Evolutionary conservation across 2,113 vertebrate genomes (phyloP).

Genomic region (Cichladusa arquata): DNA sequence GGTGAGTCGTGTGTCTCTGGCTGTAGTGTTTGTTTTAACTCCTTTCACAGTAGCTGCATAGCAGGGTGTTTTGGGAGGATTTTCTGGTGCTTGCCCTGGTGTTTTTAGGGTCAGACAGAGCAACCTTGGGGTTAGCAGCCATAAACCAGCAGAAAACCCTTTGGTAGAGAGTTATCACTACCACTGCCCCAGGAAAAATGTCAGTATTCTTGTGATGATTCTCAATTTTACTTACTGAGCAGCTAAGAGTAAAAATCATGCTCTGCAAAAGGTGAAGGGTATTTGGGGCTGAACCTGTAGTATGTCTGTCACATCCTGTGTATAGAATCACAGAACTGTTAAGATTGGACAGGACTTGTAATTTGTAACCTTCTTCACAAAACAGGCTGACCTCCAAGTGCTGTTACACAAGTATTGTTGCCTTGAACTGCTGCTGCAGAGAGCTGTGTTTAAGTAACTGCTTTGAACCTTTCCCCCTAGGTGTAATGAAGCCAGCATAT

Average conservation of each 20-base stretch:
- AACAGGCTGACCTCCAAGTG: not conserved
- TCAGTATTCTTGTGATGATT: not conserved
- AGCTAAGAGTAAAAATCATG: not conserved
- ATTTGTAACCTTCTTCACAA: not conserved
- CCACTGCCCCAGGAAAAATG: not conserved
- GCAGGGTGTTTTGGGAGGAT: not conserved
- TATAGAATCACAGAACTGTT: not conserved
- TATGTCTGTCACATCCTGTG: not conserved
- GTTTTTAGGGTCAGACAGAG: not conserved
- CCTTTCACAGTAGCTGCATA: not conserved
- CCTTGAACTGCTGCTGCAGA: not conserved
- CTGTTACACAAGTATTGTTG: not conserved
- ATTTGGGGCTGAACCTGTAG: not conserved
- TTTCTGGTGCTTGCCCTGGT: not conserved
- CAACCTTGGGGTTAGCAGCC: not conserved
- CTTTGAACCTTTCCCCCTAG: not conserved
- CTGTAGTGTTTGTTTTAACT: not conserved
- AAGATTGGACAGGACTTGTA: not conserved
- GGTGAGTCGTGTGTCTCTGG: not conserved
- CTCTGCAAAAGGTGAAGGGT: not conserved
- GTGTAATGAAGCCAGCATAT: not conserved
- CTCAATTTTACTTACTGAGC: not conserved
- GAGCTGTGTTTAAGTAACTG: not conserved
- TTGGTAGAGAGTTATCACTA: not conserved
- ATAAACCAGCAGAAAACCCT: not conserved